phyloP scores from a whole-genome alignment of 2,113 vertebrate species.

The Percopsis transmontana region DNA sequence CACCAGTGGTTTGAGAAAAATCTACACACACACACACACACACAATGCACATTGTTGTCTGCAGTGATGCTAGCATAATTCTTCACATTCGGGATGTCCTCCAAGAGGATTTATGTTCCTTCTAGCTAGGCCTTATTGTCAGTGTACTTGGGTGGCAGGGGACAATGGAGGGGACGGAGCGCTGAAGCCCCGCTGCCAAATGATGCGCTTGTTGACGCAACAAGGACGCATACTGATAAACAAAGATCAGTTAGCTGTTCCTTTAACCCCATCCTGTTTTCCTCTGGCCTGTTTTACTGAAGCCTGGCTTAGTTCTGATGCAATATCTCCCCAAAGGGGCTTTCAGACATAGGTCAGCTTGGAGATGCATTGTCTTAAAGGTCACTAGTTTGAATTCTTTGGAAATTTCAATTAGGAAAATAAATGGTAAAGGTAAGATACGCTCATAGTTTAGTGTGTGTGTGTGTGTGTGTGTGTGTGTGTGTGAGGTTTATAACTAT shows the following conservation, averaged over 20 bases:
- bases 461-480: too few species aligned
- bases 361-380: not conserved
- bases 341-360: not conserved
- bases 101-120: not conserved
- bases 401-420: too few species aligned
- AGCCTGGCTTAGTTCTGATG: not conserved
- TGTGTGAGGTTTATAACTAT: too few species aligned
- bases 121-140: slow-evolving; percentile 10
- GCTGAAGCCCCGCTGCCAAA: slow-evolving; percentile 9
- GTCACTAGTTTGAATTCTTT: too few species aligned
- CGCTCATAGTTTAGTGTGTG: too few species aligned
- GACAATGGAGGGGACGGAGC: too few species aligned
- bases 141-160: not conserved
- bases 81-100: not conserved
- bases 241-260: not conserved
- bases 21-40: slow-evolving; percentile 13
- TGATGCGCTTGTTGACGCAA: slow-evolving; percentile 30
- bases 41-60: not conserved
- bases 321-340: not conserved
- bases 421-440: too few species aligned
- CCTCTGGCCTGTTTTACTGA: not conserved
- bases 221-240: slow-evolving; percentile 51
- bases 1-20: too few species aligned
- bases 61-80: not conserved
- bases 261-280: not conserved